phyloP scores from a whole-genome alignment of 2,113 vertebrate species.

The Ameiurus melas region DNA sequence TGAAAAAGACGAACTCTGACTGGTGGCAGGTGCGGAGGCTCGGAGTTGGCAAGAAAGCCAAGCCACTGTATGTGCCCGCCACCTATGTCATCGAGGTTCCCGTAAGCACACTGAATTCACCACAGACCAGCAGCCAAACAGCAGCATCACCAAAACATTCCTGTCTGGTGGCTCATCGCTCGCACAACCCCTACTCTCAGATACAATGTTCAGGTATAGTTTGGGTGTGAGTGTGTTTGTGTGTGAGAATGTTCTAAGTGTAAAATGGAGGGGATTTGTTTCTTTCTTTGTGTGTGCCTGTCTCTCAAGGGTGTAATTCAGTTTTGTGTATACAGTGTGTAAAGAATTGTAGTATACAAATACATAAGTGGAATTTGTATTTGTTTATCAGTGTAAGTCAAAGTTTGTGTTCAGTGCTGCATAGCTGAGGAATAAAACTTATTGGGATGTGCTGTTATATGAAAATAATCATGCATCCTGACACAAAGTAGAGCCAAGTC shows the following conservation, averaged over 20 bases:
- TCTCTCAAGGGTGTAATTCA: neutral
- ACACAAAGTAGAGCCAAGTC: too few species aligned
- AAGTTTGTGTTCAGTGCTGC: neutral
- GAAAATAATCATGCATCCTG: neutral
- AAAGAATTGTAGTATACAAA: neutral
- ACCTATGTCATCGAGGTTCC: slow-evolving; percentile 81
- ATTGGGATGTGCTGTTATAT: neutral
- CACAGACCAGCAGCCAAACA: slow-evolving; percentile 53
- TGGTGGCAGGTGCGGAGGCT: slow-evolving; percentile 88
- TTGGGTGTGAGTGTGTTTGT: neutral
- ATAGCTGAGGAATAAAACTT: neutral
- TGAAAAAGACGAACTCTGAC: slow-evolving; percentile 83
- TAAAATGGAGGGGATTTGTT: neutral
- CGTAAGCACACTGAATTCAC: slow-evolving; percentile 54
- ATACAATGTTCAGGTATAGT: slow-evolving; percentile 61
- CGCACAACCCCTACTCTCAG: slow-evolving; percentile 55
- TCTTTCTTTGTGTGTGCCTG: neutral
- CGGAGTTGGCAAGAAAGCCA: slow-evolving; percentile 70
- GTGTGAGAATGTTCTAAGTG: neutral
- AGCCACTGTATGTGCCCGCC: slow-evolving; percentile 85
- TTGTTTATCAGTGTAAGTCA: neutral
- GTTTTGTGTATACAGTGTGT: neutral
- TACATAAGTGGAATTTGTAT: neutral
- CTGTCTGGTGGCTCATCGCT: slow-evolving; percentile 50
- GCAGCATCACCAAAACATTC: slow-evolving; percentile 46